phyloP scores from a whole-genome alignment of 2,113 vertebrate species.

The Neolamprologus variostigma region DNA sequence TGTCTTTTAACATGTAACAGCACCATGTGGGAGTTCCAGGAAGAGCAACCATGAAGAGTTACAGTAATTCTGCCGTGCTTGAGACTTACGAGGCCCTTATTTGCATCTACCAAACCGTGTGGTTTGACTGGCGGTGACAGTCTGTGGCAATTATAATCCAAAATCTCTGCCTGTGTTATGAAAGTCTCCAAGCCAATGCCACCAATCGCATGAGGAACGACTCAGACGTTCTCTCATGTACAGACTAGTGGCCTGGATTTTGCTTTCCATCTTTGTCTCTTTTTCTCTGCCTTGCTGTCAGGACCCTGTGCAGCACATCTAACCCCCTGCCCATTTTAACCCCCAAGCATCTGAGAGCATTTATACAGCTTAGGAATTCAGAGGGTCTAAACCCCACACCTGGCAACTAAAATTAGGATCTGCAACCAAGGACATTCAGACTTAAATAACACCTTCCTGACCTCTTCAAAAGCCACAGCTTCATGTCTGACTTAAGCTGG shows the following conservation, averaged over 20 bases:
- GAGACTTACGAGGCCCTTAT: constrained; percentile 17
- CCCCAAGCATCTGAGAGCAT: constrained; percentile 50
- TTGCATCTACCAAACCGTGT: constrained; percentile 15
- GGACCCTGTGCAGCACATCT: neutral
- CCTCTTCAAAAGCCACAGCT: neutral
- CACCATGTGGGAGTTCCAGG: constrained; percentile 32
- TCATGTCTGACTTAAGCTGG: neutral
- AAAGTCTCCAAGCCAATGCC: constrained; percentile 9
- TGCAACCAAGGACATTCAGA: constrained; percentile 40
- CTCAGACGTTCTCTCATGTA: neutral
- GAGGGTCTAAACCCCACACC: constrained; percentile 37
- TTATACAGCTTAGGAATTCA: constrained; percentile 29
- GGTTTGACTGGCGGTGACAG: constrained; percentile 39
- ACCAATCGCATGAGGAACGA: neutral
- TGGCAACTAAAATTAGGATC: constrained; percentile 37
- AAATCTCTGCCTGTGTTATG: constrained; percentile 18
- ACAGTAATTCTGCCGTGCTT: constrained; percentile 22
- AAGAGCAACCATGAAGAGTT: constrained; percentile 9
- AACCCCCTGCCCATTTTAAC: neutral
- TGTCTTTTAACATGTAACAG: constrained; percentile 3
- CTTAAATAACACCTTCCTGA: constrained; percentile 16
- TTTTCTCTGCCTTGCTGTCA: neutral
- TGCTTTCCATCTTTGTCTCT: neutral
- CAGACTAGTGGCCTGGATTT: neutral
- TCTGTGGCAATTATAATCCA: constrained; percentile 21